Percentiles rank a stretch among this genome's conserved stretches.
These are phyloP conservation scores for Lithobates pipiens DNA, from an alignment of 2,797 vertebrate genomes.

Conservation along the genomic window DNA sequence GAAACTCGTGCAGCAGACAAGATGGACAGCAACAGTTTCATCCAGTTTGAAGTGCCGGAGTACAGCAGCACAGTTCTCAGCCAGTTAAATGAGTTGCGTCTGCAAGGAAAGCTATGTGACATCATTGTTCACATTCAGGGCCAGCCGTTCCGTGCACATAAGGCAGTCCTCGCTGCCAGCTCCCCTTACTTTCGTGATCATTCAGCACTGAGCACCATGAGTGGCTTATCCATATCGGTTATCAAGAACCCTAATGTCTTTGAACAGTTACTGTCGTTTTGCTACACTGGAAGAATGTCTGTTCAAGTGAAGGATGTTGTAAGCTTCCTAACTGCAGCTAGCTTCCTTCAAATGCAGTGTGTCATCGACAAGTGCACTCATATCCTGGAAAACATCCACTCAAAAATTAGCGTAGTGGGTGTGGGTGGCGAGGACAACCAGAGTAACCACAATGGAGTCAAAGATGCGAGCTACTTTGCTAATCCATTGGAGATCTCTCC, in stretches of 20 bases:
- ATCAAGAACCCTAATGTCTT: conserved; percentile 98
- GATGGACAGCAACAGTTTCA: conserved; percentile 97
- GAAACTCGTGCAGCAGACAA: conserved; percentile 79
- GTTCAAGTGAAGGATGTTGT: conserved; percentile 96
- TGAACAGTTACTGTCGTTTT: conserved; percentile 96
- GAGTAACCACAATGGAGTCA: conserved; percentile 85
- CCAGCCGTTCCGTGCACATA: conserved; percentile 96
- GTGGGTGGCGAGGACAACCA: conserved; percentile 84
- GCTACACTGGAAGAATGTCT: conserved; percentile 98
- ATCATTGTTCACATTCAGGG: conserved; percentile 99
- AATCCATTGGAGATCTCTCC: conserved; percentile 96
- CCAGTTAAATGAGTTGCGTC: conserved; percentile 95
- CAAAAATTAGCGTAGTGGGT: conserved; percentile 89
- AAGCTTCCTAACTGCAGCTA: conserved; percentile 96
- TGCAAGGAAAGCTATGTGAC: conserved; percentile 97
- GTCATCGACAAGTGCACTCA: conserved; percentile 98
- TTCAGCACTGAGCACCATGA: conserved; percentile 97
- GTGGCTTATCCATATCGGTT: conserved; percentile 97
- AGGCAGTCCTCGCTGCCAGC: conserved; percentile 96
- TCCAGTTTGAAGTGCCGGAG: conserved; percentile 98
- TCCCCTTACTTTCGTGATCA: conserved; percentile 98
- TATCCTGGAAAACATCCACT: conserved; percentile 96
- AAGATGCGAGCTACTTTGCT: conserved; percentile 90
- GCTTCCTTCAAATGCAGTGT: conserved; percentile 98
- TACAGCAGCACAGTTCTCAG: conserved; percentile 97